phyloP scores from a whole-genome alignment of 2,113 vertebrate species.

The Pampusana beccarii region DNA sequence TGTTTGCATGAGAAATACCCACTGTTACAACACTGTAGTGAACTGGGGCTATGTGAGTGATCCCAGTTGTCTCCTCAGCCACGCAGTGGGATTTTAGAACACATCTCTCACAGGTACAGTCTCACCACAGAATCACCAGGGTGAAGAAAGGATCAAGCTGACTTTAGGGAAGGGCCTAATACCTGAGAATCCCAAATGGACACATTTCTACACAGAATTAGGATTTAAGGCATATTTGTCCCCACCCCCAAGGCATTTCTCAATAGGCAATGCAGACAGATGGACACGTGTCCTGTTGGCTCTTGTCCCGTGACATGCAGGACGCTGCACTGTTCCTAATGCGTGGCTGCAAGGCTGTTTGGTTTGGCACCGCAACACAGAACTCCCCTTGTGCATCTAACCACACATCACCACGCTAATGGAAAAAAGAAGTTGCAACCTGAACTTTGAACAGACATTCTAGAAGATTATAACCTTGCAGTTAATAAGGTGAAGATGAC shows the following conservation, averaged over 20 bases:
- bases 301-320: not conserved
- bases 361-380: not conserved
- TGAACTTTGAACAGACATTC: not conserved
- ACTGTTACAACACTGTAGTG: too few relatives aligned
- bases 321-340: not conserved
- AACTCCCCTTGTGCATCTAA: not conserved
- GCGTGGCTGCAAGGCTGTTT: not conserved
- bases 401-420: rapidly evolving
- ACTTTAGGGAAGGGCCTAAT: not conserved
- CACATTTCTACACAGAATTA: not conserved
- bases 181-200: not conserved
- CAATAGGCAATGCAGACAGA: not conserved
- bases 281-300: rapidly evolving
- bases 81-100: not conserved
- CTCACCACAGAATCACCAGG: not conserved
- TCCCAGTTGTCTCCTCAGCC: rapidly evolving
- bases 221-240: not conserved
- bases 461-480: not conserved
- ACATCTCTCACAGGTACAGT: not conserved
- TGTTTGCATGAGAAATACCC: rapidly evolving
- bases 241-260: not conserved
- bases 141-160: not conserved
- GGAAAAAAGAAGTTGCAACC: not conserved
- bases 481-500: not conserved
- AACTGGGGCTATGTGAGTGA: not conserved